phyloP scores from a whole-genome alignment of 1,140 invertebrate species.

The Aleiodes sp. region DNA sequence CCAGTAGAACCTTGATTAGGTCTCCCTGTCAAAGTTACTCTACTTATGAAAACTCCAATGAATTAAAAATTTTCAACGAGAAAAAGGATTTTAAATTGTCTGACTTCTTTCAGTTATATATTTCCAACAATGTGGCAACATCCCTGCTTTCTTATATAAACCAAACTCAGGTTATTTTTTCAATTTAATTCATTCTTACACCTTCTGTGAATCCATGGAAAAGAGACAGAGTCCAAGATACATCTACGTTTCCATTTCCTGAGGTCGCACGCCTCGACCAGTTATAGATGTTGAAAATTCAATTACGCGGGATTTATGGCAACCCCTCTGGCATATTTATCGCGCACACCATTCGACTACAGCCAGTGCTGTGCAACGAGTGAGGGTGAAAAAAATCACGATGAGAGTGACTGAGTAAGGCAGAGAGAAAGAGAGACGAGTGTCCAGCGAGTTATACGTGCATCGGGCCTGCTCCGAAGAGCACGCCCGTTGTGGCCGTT shows the following conservation, averaged over 20 bases:
- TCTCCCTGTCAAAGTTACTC: slow-evolving; percentile 45
- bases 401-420: not conserved
- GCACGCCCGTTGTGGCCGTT: not conserved
- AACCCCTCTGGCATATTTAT: slow-evolving; percentile 52
- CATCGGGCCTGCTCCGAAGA: not conserved
- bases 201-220: not conserved
- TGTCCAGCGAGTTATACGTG: not conserved
- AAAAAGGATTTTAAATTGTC: too few relatives aligned
- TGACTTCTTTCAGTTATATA: too few relatives aligned
- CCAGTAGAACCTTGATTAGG: slow-evolving; percentile 49
- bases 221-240: slow-evolving; percentile 43
- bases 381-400: slow-evolving; percentile 19
- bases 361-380: not conserved
- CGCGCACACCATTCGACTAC: slow-evolving; percentile 26
- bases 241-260: slow-evolving; percentile 51
- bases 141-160: not conserved
- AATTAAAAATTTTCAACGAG: slow-evolving; percentile 21
- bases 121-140: not conserved
- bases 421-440: not conserved
- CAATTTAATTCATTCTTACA: not conserved
- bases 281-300: slow-evolving; percentile 57
- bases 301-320: slow-evolving; percentile 56
- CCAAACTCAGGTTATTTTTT: not conserved
- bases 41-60: not conserved
- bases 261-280: slow-evolving; percentile 47